These are phyloP conservation scores for Drosophila demipolita DNA, from an alignment of 2,888 invertebrate genomes.

Conservation along the genomic window DNA sequence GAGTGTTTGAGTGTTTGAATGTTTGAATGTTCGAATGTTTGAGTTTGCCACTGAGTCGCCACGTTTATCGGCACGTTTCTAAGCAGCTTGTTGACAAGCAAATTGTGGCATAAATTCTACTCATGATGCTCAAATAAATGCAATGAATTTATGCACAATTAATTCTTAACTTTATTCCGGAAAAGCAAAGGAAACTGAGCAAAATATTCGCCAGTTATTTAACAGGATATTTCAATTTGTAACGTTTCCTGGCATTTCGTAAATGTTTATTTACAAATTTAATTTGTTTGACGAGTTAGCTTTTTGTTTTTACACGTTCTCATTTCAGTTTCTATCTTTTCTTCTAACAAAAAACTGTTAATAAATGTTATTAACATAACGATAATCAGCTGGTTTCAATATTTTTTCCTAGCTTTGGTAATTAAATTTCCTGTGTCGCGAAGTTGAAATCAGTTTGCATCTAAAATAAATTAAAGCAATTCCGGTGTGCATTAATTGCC, in stretches of 20 bases:
- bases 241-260: neutral
- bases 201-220: neutral
- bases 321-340: neutral
- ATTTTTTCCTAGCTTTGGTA: conserved; percentile 21
- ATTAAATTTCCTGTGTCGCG: conserved; percentile 51
- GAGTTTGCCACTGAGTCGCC: conserved; percentile 4
- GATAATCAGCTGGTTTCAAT: too few relatives aligned
- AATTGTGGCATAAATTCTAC: conserved; percentile 53
- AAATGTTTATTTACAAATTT: neutral
- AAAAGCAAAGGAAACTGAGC: neutral
- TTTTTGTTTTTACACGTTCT: neutral
- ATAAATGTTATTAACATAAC: too few relatives aligned
- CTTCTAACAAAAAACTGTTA: neutral
- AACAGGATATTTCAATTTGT: neutral
- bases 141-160: conserved; percentile 38
- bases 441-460: conserved; percentile 40
- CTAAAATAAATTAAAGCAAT: conserved; percentile 44
- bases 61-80: conserved; percentile 47
- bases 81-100: conserved; percentile 65
- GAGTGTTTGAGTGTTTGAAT: neutral
- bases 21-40: neutral
- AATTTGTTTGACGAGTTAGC: neutral
- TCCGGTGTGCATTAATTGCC: conserved; percentile 43
- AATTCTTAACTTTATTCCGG: conserved; percentile 17
- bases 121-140: conserved; percentile 37